Percentiles rank a stretch among this genome's conserved stretches.
phyloP scores from a whole-genome alignment of 2,113 vertebrate genomes.

The Pagrus major region DNA sequence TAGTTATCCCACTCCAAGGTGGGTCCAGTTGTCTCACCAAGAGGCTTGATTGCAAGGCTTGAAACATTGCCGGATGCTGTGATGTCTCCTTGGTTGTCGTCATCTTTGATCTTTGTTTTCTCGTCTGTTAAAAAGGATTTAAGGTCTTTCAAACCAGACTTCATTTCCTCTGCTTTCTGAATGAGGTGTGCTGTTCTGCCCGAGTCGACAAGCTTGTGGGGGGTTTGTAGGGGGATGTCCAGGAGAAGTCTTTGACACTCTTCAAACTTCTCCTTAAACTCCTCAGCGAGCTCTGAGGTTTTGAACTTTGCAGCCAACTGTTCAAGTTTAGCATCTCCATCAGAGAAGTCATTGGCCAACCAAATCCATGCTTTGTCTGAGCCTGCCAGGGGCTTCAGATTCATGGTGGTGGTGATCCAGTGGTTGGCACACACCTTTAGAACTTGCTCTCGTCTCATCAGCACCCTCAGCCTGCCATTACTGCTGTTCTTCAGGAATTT shows the following conservation, averaged over 20 bases:
- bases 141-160: conserved; percentile 95
- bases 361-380: conserved; percentile 98
- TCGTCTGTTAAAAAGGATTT: conserved; percentile 94
- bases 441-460: conserved; percentile 98
- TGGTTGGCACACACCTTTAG: conserved; percentile 99
- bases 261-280: conserved; percentile 97
- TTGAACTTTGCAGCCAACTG: conserved; percentile 97
- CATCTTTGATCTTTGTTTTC: conserved; percentile 90
- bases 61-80: conserved; percentile 67
- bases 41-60: conserved; percentile 81
- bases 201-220: conserved; percentile 95
- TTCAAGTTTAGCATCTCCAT: conserved; percentile 93
- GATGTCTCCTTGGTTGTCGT: conserved; percentile 57
- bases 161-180: conserved; percentile 98
- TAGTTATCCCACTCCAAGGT: conserved; percentile 96
- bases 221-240: conserved; percentile 97
- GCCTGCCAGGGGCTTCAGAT: conserved; percentile 93
- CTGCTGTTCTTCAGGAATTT: conserved; percentile 94
- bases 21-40: conserved; percentile 87
- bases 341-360: conserved; percentile 96
- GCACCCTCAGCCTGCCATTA: conserved; percentile 93
- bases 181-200: conserved; percentile 95
- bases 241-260: conserved; percentile 93
- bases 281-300: conserved; percentile 91
- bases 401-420: conserved; percentile 99